Conservation (phyloP, 2,797 vertebrate genomes). For the Phoeniculus purpureus region DNA sequence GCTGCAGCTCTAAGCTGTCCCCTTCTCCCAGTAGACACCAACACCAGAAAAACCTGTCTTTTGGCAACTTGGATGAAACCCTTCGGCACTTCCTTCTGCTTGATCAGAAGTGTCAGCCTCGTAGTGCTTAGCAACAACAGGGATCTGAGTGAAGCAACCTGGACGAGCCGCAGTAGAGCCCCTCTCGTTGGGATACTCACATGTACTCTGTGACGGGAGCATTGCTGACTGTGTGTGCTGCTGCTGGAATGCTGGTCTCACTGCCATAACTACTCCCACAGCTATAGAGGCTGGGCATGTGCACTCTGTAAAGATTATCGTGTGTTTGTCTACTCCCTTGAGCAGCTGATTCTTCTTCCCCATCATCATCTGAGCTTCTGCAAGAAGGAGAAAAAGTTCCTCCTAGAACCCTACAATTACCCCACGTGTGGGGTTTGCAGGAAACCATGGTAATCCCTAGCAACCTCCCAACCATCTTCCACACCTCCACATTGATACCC, state of each 20-base stretch:
- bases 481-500: conserved; percentile 46
- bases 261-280: conserved; percentile 99
- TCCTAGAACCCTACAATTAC: conserved; percentile 53
- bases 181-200: conserved; percentile 79
- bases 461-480: conserved; percentile 47
- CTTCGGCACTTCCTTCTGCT: not conserved
- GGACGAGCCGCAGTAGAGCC: not conserved
- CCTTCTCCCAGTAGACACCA: not conserved
- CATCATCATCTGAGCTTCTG: conserved; percentile 89
- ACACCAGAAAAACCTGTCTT: not conserved
- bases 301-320: conserved; percentile 96
- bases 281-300: conserved; percentile 99
- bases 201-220: conserved; percentile 98
- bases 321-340: conserved; percentile 90
- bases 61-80: not conserved
- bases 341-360: conserved; percentile 89
- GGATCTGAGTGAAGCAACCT: not conserved
- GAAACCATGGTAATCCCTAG: conserved; percentile 48
- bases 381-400: conserved; percentile 50
- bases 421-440: conserved; percentile 29
- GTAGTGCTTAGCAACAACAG: not conserved
- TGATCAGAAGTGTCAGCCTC: not conserved
- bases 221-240: conserved; percentile 98
- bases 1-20: not conserved
- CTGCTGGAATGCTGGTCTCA: conserved; percentile 95